Base-by-base conservation (phyloP, 2,113 vertebrate species). In the Phyllostomus discolor region DNA sequence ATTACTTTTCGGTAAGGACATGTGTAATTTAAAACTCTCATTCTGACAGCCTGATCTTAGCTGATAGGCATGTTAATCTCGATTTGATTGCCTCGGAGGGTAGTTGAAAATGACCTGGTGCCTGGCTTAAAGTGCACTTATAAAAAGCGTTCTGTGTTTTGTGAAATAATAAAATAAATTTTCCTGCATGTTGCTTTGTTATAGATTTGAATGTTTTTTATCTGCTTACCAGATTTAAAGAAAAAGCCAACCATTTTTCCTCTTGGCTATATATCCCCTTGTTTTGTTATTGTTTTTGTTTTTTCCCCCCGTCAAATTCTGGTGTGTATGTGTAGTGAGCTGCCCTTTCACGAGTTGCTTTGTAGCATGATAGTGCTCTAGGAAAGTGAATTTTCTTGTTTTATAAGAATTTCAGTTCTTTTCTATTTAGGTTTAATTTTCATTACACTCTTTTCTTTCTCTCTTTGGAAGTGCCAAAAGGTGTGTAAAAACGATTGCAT, bases 31-130 rank as follows among this genome's bases (percentile, higher is more conserved):
- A 83, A 95, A 91, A 50, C 73, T 90, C 91, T 95, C 11, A 35
- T 94, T 88, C 94, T 70, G 92, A 82, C n/a, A 91, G 50, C 52
- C 19, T 76, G 75, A 22, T 84, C 35, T 87, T 78, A 81, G 43
- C 43, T 46, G 88, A 84, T 46, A 94, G 96, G 73, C 67, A 89
- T 96, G 94, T 84, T 95, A 96, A 98, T 97, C 96, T 95, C 38
- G 54, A 15, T 95, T 96, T 97, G 93, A 97, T 97, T 97, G 82
- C 91, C 92, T 95, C 86, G 46, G 72, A 73, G 10, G 48, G 43
- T 50, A 88, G 35, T 46, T 94, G 85, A 92, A 76, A 89, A 84
- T 94, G 78, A 94, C 81, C 7, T 19, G 22, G 46, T 48, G 38
- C 59, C 59, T 73, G 72, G 50, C 26, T 69, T 85, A 73, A 31